Evolutionary conservation across 2,888 invertebrate species (phyloP).

Genomic region (Luffia ferchaultella): DNA sequence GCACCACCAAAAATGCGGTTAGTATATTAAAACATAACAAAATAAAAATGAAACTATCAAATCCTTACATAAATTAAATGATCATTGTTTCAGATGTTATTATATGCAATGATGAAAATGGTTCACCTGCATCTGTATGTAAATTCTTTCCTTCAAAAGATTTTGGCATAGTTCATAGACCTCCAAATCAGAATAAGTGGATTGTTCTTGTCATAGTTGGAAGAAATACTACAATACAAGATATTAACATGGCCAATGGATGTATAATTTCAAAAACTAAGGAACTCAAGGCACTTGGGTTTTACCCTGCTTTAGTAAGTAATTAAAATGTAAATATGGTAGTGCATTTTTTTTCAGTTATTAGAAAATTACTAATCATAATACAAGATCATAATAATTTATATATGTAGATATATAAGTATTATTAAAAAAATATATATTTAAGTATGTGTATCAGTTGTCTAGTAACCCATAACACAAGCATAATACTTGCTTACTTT

Average conservation of each 20-base stretch:
- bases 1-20: constrained; percentile 71
- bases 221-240: constrained; percentile 67
- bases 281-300: constrained; percentile 70
- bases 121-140: constrained; percentile 51
- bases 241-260: constrained; percentile 61
- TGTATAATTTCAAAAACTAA: constrained; percentile 67
- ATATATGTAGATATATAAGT: too few relatives aligned
- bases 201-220: constrained; percentile 67
- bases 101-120: constrained; percentile 61
- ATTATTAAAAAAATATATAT: too few relatives aligned
- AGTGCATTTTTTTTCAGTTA: too few relatives aligned
- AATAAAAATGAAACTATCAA: constrained; percentile 5
- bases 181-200: constrained; percentile 49
- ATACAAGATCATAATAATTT: too few relatives aligned
- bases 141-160: constrained; percentile 49
- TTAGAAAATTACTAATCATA: too few relatives aligned
- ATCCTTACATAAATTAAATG: neutral
- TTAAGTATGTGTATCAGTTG: too few relatives aligned
- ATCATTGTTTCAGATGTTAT: constrained; percentile 60
- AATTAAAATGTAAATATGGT: too few relatives aligned
- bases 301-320: constrained; percentile 63
- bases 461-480: too few relatives aligned
- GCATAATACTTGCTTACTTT: too few relatives aligned
- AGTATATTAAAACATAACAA: constrained; percentile 8
- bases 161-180: constrained; percentile 45